phyloP scores from a whole-genome alignment of 2,888 invertebrate species.

The Pteria penguin region DNA sequence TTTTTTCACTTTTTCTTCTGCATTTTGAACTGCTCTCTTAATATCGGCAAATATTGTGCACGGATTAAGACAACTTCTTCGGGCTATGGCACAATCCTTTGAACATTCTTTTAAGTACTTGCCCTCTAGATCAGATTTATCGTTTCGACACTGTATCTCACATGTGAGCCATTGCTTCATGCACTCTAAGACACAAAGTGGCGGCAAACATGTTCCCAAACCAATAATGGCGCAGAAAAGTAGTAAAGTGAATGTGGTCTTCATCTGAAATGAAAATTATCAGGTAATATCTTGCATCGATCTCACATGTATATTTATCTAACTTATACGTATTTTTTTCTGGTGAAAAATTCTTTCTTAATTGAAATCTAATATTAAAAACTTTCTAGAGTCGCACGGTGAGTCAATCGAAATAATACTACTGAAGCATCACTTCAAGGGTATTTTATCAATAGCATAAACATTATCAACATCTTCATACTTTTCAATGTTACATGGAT shows the following conservation, averaged over 20 bases:
- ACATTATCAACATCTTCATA: too few relatives aligned
- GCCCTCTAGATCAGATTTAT: background rate
- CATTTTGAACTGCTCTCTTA: background rate
- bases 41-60: background rate
- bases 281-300: too few relatives aligned
- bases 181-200: slow-evolving; percentile 1
- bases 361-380: too few relatives aligned
- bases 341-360: too few relatives aligned
- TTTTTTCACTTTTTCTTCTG: background rate
- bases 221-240: background rate
- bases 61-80: background rate
- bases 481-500: too few relatives aligned
- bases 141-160: background rate
- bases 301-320: too few relatives aligned
- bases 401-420: too few relatives aligned
- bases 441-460: too few relatives aligned
- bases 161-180: slow-evolving; percentile 3
- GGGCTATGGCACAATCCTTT: background rate
- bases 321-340: too few relatives aligned
- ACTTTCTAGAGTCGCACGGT: too few relatives aligned
- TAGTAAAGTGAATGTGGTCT: too few relatives aligned
- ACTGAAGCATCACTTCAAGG: too few relatives aligned
- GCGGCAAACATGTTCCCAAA: background rate
- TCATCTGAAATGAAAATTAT: background rate
- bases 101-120: background rate